Evolutionary conservation across 2,113 vertebrate species (phyloP), one percentile per base, ranked within the genome.

Genomic region (Lepidothrix coronata): DNA sequence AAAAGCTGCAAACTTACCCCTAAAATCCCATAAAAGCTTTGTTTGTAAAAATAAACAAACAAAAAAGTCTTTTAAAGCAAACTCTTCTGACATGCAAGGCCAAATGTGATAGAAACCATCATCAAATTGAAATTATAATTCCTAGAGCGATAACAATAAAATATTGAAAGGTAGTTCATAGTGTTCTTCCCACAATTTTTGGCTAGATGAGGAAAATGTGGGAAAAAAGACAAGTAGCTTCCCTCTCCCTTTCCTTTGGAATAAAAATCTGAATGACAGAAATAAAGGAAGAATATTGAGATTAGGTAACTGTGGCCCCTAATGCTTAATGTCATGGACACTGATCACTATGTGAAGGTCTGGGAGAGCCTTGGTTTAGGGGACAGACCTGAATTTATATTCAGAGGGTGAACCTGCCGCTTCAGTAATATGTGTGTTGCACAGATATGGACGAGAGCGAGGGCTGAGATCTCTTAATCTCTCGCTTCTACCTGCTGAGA

Each of bases 161-260:
- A 33, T 24, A 2, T 33, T 72, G 12, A 70, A 12, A 23, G 4
- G 12, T 18, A 54, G 13, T 61, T 85, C 27, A 61, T 21, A 37
- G 39, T 13, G 2, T 65, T 86, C 85, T 66, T 5, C 7, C 11
- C 11, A 14, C 6, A 23, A 4, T 54, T 66, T 89, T 81, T 43
- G 9, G 2, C 10, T 74, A 62, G 22, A 31, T 55, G 14, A 91
- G 8, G 23, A 85, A 89, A 88, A 37, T 35, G 44, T 4, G 2
- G 58, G 8, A 37, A 66, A 59, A 44, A 75, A 5, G 6, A 14
- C 8, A 55, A 49, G 6, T 8, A 46, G 11, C 3, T 33, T 27
- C 27, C 0, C 1, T 2, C 3, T 15, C 4, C 3, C 8, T 33
- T 59, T 35, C 23, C 6, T 52, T 67, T 57, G 4, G 24, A 68